Evolutionary conservation across 2,888 invertebrate species (phyloP), one percentile per base, ranked within the genome.

Genomic region (Macropis europaea): DNA sequence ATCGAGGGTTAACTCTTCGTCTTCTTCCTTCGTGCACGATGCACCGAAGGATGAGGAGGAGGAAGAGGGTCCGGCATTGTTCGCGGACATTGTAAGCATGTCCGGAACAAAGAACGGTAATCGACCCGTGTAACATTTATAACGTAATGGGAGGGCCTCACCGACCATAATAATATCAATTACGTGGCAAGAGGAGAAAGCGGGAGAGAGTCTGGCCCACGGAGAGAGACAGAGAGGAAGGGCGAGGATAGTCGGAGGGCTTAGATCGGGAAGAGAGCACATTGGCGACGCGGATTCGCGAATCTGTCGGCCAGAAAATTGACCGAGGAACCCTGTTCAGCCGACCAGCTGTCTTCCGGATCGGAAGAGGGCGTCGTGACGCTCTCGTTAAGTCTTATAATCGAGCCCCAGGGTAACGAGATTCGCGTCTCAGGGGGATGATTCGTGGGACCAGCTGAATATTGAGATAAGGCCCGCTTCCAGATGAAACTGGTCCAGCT

Each of bases 131-230:
- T 86, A 86, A 86, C 79, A 86, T 87, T 86, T 85, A 87, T 86
- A 84, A 84, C 81, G 84, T 87, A 87, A 87, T 87, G 82, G 84
- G 82, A 85, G 85, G 83, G 82, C 80, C 76, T 69, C 74, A 82
- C 74, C 77, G 78, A 78, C 77, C 80, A 79, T 87, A 87, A 87
- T 87, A 84, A 86, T 87, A 87, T 86, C 86, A 87, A 87, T 87
- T 86, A 86, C 85, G 73, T 68, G 60, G 77, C 56, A 64, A 48
- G 38, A 24, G 67, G 64, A 70, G 74, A 62, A 69, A 72, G 62
- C 63, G 68, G 34, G 64, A 57, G 38, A 69, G 67, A 47, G 36
- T 48, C 36, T 36, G 19, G 54, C 3, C 38, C 32, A n/a, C 5
- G 32, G 36, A 32, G 45, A 30, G 32, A 73, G 62, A 57, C 40